phyloP scores from a whole-genome alignment of 2,113 vertebrate species.

The Tragelaphus strepsiceros region DNA sequence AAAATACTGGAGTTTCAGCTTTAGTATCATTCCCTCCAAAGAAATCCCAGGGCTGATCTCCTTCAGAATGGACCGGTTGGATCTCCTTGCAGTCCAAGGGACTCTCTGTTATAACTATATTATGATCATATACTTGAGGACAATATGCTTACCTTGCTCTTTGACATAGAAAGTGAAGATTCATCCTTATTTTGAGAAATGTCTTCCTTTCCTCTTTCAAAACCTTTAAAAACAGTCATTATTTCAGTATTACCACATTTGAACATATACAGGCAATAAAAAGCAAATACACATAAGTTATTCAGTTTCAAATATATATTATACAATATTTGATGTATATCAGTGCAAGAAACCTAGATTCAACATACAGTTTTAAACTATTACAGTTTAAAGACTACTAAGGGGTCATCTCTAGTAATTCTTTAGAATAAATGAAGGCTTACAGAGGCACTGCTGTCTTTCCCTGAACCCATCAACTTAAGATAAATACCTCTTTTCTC shows the following conservation, averaged over 20 bases:
- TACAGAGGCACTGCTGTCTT: neutral
- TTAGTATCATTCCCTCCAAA: no score
- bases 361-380: neutral
- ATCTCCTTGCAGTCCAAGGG: no score
- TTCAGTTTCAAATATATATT: neutral
- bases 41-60: no score
- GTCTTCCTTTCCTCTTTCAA: constrained; percentile 94
- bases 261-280: neutral
- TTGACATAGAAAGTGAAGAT: constrained; percentile 91
- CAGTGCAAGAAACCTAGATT: neutral
- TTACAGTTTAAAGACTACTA: neutral
- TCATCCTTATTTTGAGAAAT: constrained; percentile 90
- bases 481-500: neutral
- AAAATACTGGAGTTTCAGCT: no score
- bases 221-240: constrained; percentile 83
- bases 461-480: neutral
- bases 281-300: neutral
- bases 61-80: no score
- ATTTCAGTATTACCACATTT: neutral
- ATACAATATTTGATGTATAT: neutral
- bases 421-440: neutral
- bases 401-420: neutral
- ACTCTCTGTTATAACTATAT: no score
- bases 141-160: constrained; percentile 92
- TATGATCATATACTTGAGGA: neutral